Percentiles rank a stretch among this genome's conserved stretches.
Conservation (phyloP, 1,140 invertebrate genomes). For the silkworm (Bombyx mori) region DNA sequence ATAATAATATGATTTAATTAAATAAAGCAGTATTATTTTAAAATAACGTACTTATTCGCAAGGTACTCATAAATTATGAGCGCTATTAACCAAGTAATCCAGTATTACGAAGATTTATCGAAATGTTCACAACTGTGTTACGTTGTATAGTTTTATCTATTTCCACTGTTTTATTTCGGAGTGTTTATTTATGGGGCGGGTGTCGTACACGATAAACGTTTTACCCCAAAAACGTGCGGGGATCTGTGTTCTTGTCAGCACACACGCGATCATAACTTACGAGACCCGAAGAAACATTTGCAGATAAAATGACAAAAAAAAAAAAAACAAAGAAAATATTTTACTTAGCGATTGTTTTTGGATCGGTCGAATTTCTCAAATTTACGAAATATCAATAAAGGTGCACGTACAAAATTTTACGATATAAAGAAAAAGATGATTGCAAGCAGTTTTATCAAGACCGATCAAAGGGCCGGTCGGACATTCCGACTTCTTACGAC, state of each 20-base stretch:
- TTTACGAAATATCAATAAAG: conserved; percentile 38
- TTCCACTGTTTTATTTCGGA: conserved; percentile 57
- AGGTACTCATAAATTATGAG: too few species aligned
- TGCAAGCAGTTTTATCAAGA: conserved; percentile 62
- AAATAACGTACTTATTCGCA: too few species aligned
- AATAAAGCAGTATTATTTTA: too few species aligned
- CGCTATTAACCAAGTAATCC: too few species aligned
- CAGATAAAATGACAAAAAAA: neutral
- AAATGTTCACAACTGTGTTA: conserved; percentile 34
- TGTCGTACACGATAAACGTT: conserved; percentile 58
- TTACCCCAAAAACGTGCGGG: conserved; percentile 49
- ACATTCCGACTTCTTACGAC: conserved; percentile 68
- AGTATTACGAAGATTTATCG: conserved; percentile 23
- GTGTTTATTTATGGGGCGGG: conserved; percentile 56
- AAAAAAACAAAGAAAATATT: neutral
- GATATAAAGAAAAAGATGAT: conserved; percentile 47
- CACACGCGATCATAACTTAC: conserved; percentile 53
- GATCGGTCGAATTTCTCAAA: conserved; percentile 15
- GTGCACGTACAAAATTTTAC: conserved; percentile 40
- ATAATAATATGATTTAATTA: too few species aligned
- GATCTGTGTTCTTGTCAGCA: conserved; percentile 63
- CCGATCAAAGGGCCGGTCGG: conserved; percentile 65
- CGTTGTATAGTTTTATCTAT: conserved; percentile 55
- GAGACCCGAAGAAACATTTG: conserved; percentile 39
- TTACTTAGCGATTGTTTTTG: neutral